phyloP scores from a whole-genome alignment of 2,797 vertebrate genomes.

The Typhlichthys subterraneus region DNA sequence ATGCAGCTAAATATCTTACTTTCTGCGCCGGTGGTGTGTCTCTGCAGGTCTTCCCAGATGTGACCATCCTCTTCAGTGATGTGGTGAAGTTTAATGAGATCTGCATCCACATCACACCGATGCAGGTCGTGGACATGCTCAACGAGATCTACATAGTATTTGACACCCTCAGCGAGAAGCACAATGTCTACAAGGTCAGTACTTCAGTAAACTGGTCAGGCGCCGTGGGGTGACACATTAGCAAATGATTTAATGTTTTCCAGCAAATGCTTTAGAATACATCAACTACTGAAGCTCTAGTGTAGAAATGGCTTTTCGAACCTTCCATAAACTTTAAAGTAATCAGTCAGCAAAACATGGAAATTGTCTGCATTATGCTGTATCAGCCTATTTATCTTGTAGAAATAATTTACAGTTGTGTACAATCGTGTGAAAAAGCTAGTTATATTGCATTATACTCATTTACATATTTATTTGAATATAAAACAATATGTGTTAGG shows the following conservation, averaged over 20 bases:
- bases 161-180: slow-evolving; percentile 80
- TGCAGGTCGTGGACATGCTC: slow-evolving; percentile 84
- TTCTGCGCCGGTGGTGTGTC: background rate
- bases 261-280: too few relatives aligned
- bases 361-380: background rate
- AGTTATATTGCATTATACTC: too few relatives aligned
- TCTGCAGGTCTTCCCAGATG: slow-evolving; percentile 77
- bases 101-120: slow-evolving; percentile 82
- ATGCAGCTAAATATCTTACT: background rate
- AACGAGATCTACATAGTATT: slow-evolving; percentile 83
- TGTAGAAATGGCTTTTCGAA: too few relatives aligned
- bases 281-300: too few relatives aligned
- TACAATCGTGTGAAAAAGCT: too few relatives aligned
- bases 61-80: slow-evolving; percentile 80
- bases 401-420: background rate
- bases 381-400: background rate
- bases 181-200: slow-evolving; percentile 80
- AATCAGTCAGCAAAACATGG: too few relatives aligned
- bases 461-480: too few relatives aligned
- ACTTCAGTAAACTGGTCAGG: background rate
- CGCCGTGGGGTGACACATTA: too few relatives aligned
- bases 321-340: too few relatives aligned
- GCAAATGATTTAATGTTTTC: too few relatives aligned
- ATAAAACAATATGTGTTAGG: too few relatives aligned
- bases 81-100: slow-evolving; percentile 82